These are phyloP conservation scores for Poeciliopsis retropinna DNA, from an alignment of 2,113 vertebrate species.

Conservation along the genomic window DNA sequence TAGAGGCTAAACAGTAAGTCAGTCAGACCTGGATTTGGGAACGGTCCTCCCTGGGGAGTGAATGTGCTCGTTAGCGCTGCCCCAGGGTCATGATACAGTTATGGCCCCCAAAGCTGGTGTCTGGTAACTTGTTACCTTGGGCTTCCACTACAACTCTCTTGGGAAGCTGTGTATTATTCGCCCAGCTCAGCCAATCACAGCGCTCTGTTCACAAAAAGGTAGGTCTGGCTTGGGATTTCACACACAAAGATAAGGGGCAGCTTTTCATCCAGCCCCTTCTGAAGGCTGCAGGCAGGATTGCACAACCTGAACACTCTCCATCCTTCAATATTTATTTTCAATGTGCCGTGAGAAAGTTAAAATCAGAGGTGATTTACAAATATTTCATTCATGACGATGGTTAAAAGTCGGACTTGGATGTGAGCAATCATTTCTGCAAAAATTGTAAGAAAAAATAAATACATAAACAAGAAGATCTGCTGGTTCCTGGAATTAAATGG, in stretches of 20 bases:
- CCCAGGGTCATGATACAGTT: constrained; percentile 61
- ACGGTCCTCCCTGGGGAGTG: constrained; percentile 52
- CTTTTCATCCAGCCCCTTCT: constrained; percentile 55
- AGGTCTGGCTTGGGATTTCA: constrained; percentile 45
- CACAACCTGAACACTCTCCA: constrained; percentile 2
- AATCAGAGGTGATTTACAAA: neutral
- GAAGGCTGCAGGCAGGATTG: constrained; percentile 24
- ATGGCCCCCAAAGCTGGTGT: constrained; percentile 29
- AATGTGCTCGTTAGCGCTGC: constrained; percentile 62
- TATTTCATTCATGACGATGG: neutral
- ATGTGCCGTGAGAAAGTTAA: constrained; percentile 1
- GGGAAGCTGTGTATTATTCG: constrained; percentile 44
- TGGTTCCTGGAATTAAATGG: neutral
- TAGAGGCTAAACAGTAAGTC: constrained; percentile 40
- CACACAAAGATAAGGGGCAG: constrained; percentile 47
- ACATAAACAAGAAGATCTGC: too few relatives aligned
- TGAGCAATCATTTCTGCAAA: constrained; percentile 2
- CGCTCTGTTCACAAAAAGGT: constrained; percentile 23
- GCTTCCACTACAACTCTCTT: constrained; percentile 51
- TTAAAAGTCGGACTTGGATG: neutral
- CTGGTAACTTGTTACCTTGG: constrained; percentile 38
- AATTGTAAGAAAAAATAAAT: neutral
- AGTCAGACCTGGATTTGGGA: constrained; percentile 29
- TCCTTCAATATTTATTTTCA: constrained; percentile 18
- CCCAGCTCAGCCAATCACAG: constrained; percentile 62